These are phyloP conservation scores for Neogale vison DNA, from an alignment of 2,113 vertebrate genomes.

Conservation along the genomic window DNA sequence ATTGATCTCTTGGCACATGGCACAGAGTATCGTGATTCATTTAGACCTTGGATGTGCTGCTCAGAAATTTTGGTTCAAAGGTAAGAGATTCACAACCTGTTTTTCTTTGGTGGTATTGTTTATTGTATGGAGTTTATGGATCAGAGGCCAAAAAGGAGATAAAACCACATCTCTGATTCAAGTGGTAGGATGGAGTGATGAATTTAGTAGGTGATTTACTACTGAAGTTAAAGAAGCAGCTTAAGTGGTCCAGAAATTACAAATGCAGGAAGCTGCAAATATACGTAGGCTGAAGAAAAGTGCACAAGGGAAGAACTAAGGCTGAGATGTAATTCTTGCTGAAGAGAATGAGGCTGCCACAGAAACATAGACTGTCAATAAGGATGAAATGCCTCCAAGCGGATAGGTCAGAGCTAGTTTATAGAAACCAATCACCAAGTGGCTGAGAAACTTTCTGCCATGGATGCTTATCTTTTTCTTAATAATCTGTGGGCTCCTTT, in stretches of 20 bases:
- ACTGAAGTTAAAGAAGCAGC: neutral
- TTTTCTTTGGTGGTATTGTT: neutral
- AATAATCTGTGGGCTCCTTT: neutral
- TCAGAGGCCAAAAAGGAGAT: neutral
- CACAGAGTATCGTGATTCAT: neutral
- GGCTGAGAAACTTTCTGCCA: neutral
- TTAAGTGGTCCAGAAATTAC: neutral
- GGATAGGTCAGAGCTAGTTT: neutral
- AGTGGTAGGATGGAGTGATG: accelerated
- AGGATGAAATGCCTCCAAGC: neutral
- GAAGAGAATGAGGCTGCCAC: neutral
- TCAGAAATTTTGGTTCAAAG: neutral
- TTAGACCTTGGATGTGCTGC: neutral
- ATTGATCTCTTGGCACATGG: neutral
- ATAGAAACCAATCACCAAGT: neutral
- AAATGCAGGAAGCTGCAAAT: neutral
- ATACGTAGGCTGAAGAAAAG: neutral
- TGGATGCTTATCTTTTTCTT: neutral
- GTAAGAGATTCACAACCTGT: neutral
- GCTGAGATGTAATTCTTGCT: neutral
- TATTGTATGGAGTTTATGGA: neutral
- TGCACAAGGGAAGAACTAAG: neutral
- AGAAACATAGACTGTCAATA: neutral
- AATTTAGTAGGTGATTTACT: neutral
- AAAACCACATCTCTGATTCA: neutral